Evolutionary conservation across 2,797 vertebrate species (phyloP).

Genomic region (Melanogrammus aeglefinus): DNA sequence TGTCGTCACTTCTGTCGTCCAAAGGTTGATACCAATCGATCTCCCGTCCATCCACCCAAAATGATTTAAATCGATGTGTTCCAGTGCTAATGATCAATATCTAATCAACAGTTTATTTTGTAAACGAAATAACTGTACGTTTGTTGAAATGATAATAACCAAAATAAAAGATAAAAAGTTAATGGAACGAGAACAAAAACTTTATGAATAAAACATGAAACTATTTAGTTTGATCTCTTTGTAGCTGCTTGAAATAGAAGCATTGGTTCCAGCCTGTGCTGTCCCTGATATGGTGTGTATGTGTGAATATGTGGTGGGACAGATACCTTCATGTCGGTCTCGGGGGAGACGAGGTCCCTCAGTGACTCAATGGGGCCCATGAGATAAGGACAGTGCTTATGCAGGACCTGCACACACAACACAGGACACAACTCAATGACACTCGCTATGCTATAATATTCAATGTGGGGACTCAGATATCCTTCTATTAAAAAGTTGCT

Average conservation of each 20-base stretch:
- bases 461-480: not conserved
- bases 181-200: no score
- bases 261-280: not conserved
- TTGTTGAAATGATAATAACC: no score
- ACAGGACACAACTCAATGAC: slow-evolving; percentile 10
- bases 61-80: not conserved
- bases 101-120: not conserved
- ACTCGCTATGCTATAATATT: not conserved
- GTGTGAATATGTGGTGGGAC: not conserved
- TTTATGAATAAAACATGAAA: no score
- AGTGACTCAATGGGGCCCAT: slow-evolving; percentile 82
- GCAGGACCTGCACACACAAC: slow-evolving; percentile 73
- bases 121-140: not conserved
- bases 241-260: no score
- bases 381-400: slow-evolving; percentile 83
- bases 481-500: not conserved
- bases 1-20: slow-evolving; percentile 39
- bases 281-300: not conserved
- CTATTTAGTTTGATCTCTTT: no score
- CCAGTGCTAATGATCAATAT: not conserved
- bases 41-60: no score
- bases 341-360: slow-evolving; percentile 73
- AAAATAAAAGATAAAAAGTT: no score
- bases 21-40: slow-evolving; percentile 7
- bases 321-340: slow-evolving; percentile 86